Conservation (phyloP, 2,113 vertebrate species). For the Isurus oxyrinchus region DNA sequence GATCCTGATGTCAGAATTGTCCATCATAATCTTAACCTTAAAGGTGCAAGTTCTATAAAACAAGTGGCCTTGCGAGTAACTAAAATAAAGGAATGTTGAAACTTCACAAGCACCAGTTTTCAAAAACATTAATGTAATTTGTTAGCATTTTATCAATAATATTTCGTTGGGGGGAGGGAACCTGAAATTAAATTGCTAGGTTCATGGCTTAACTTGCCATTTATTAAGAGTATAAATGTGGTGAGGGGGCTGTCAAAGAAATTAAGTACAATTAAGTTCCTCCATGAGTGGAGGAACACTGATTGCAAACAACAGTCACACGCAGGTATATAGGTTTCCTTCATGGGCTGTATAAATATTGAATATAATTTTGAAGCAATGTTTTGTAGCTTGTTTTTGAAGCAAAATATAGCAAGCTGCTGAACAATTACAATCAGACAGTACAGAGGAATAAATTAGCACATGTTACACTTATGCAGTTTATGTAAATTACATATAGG, state of each 20-base stretch:
- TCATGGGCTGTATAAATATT: neutral
- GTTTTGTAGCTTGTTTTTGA: neutral
- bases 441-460: neutral
- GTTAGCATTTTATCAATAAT: neutral
- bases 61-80: neutral
- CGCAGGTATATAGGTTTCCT: neutral
- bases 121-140: neutral
- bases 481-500: no score
- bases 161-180: neutral
- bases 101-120: neutral
- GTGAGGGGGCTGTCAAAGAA: neutral
- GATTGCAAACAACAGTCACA: neutral
- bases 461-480: neutral
- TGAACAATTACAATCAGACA: neutral
- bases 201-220: neutral
- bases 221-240: neutral
- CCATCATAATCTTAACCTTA: neutral
- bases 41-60: neutral
- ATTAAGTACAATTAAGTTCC: neutral
- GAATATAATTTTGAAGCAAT: neutral
- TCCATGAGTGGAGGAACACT: neutral
- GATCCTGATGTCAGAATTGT: neutral
- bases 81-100: neutral
- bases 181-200: neutral
- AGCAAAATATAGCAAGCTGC: neutral